phyloP scores from a whole-genome alignment of 2,888 invertebrate genomes.

The Autographa gamma region DNA sequence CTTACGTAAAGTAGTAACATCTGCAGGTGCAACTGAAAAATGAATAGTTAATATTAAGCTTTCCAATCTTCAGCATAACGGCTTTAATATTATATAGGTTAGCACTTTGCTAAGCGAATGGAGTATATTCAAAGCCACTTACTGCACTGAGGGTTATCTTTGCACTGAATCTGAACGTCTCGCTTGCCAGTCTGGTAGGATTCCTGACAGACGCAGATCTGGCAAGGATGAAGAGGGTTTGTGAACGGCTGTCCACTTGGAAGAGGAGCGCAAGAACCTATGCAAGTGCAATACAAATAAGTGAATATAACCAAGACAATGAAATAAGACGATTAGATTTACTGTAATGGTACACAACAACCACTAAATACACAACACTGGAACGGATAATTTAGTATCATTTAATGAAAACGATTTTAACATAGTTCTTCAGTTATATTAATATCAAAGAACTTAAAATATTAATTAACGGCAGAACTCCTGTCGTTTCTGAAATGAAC shows the following conservation, averaged over 20 bases:
- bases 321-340: no score
- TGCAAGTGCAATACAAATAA: constrained; percentile 25
- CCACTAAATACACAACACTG: not conserved
- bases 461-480: not conserved
- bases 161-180: constrained; percentile 73
- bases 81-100: not conserved
- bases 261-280: constrained; percentile 73
- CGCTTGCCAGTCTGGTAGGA: constrained; percentile 57
- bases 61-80: not conserved
- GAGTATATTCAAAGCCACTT: constrained; percentile 36
- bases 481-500: not conserved
- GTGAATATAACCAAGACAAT: not conserved
- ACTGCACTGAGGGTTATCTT: constrained; percentile 75
- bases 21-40: constrained; percentile 59
- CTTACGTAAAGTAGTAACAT: constrained; percentile 61
- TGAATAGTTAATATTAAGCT: not conserved
- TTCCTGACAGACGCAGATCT: constrained; percentile 74
- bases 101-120: not conserved
- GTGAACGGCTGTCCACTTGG: constrained; percentile 73
- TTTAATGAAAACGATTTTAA: no score
- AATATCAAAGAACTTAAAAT: not conserved
- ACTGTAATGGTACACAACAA: no score
- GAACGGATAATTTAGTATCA: no score
- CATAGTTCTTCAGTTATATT: not conserved
- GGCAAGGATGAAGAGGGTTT: constrained; percentile 81